Evolutionary conservation across 1,140 invertebrate species (phyloP), one percentile per base, ranked within the genome.

Genomic region (Ericerus pela): DNA sequence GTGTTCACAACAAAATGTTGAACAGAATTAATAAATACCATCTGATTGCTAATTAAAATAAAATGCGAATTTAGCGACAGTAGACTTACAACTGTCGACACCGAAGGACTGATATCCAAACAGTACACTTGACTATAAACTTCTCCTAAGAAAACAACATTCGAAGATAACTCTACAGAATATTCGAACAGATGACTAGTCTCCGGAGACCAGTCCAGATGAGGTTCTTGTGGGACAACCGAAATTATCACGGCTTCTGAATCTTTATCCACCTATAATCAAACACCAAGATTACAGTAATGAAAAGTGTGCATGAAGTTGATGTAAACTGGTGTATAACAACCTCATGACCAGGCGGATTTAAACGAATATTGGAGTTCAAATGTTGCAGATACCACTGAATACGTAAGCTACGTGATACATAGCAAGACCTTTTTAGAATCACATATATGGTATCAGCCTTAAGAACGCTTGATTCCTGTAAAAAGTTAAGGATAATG

Each of bases 21-120:
- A 24, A 14, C 3, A 47, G 26, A 47, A 12, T 33, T 10, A 33
- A 33, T 33, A 10, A 10, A 10, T 33, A 10, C n/a, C n/a, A 33
- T 33, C 8, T 33, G 8, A 8, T 33, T n/a, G 8, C n/a, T 8
- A 33, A 33, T 33, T 33, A 33, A 8, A 33, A 8, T 33, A 10
- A n/a, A 33, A 22, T 47, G n/a, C n/a, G 18, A 47, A 47, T 47
- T 52, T 57, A 14, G 14, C 11, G 11, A 22, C 16, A 22, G 52
- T 22, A 33, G 27, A 59, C 62, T 60, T 56, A 65, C 63, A 2
- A 87, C 79, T 62, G 81, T 76, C 27, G 82, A 77, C 57, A 81
- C 72, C 2, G 85, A 88, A 18, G 85, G 84, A 69, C 84, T 88
- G 59, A 89, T 73, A 69, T 90, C 86, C 51, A 90, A 70, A 64